Percentiles rank a stretch among this genome's conserved stretches.
phyloP scores from a whole-genome alignment of 2,113 vertebrate species.

The Talpa occidentalis region DNA sequence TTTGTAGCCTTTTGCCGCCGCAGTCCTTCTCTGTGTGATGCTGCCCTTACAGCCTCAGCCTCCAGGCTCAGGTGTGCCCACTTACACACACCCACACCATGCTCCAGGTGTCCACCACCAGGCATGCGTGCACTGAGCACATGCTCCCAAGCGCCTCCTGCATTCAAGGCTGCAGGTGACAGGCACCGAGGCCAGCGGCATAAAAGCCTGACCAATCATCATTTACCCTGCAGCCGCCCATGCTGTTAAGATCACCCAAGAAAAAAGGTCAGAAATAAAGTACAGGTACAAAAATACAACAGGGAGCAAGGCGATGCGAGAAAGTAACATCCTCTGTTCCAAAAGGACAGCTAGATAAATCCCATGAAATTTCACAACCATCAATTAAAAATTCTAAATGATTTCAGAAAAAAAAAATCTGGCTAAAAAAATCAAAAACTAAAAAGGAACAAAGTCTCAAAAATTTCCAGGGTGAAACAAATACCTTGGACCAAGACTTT shows the following conservation, averaged over 20 bases:
- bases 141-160: too few species aligned
- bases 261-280: background rate
- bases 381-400: background rate
- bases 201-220: too few species aligned
- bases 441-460: background rate
- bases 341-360: background rate
- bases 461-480: conserved; percentile 25
- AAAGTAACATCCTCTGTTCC: background rate
- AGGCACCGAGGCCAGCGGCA: too few species aligned
- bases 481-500: conserved; percentile 45
- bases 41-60: too few species aligned
- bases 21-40: too few species aligned
- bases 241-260: background rate
- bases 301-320: background rate
- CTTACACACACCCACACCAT: too few species aligned
- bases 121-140: too few species aligned
- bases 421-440: conserved; percentile 57
- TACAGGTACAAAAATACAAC: background rate
- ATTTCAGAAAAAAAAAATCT: background rate
- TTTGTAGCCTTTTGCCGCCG: too few species aligned
- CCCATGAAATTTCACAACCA: conserved; percentile 11
- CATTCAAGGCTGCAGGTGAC: too few species aligned
- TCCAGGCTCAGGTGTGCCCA: too few species aligned
- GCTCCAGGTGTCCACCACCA: too few species aligned
- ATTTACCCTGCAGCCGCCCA: background rate